phyloP scores from a whole-genome alignment of 2,797 vertebrate species.

The Notolabrus celidotus region DNA sequence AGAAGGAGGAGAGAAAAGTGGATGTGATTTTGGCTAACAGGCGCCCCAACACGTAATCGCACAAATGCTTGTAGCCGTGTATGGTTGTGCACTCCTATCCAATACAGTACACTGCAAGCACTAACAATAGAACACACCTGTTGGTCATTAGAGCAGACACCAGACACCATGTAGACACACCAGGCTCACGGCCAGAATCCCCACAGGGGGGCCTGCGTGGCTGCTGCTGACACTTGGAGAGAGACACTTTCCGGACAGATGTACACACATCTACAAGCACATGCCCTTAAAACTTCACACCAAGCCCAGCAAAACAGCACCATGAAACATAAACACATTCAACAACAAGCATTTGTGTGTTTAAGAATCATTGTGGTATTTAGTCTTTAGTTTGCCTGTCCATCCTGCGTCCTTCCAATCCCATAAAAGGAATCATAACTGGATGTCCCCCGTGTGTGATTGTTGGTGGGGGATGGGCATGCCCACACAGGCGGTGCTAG shows the following conservation, averaged over 20 bases:
- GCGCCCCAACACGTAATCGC: slow-evolving; percentile 31
- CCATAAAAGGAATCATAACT: slow-evolving; percentile 61
- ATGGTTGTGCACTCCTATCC: slow-evolving; percentile 59
- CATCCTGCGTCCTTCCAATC: slow-evolving; percentile 28
- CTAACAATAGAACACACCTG: slow-evolving; percentile 85
- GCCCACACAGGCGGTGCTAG: slow-evolving; percentile 22
- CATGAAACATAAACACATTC: slow-evolving; percentile 24
- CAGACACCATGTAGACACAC: slow-evolving; percentile 74
- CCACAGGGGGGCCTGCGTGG: slow-evolving; percentile 43
- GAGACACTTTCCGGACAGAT: slow-evolving; percentile 70
- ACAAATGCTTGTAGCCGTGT: slow-evolving; percentile 58
- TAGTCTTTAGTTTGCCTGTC: slow-evolving; percentile 30
- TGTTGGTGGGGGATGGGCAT: neutral
- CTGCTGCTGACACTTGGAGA: slow-evolving; percentile 60
- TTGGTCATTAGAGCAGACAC: slow-evolving; percentile 77
- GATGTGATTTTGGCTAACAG: slow-evolving; percentile 41
- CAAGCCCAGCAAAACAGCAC: slow-evolving; percentile 1
- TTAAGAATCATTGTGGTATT: slow-evolving; percentile 35
- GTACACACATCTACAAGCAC: slow-evolving; percentile 37
- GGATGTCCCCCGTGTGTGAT: slow-evolving; percentile 17
- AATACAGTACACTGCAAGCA: slow-evolving; percentile 38
- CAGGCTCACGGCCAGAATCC: slow-evolving; percentile 60
- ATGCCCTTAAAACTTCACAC: slow-evolving; percentile 3
- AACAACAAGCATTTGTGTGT: slow-evolving; percentile 13
- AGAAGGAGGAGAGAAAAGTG: slow-evolving; percentile 19